Evolutionary conservation across 2,113 vertebrate species (phyloP).

Genomic region (Macquaria ambigua): DNA sequence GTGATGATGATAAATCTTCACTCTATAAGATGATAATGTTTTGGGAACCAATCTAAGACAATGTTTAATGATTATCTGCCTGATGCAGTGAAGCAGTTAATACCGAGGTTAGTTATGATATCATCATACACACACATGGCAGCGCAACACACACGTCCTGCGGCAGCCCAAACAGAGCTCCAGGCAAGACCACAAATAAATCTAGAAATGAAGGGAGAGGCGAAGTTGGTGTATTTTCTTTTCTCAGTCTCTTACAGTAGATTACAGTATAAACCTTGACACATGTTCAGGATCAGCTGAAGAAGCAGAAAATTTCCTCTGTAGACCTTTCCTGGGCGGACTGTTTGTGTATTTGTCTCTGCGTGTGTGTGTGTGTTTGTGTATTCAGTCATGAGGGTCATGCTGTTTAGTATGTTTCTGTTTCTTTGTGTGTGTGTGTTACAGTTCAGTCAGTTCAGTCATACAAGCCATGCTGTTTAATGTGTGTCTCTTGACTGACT

Average conservation of each 20-base stretch:
- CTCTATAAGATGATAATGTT: not conserved
- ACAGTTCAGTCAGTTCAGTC: constrained; percentile 8
- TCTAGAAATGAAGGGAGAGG: constrained; percentile 54
- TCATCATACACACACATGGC: constrained; percentile 18
- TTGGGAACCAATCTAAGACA: not conserved
- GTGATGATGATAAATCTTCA: constrained; percentile 24
- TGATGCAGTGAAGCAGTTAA: constrained; percentile 19
- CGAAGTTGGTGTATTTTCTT: constrained; percentile 72
- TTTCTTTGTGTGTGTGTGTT: constrained; percentile 37
- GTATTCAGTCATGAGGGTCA: constrained; percentile 53
- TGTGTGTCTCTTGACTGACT: constrained; percentile 36
- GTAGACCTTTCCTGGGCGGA: constrained; percentile 58
- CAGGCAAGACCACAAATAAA: constrained; percentile 73
- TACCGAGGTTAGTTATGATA: constrained; percentile 6
- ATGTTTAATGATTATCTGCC: constrained; percentile 15
- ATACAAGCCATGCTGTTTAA: constrained; percentile 39
- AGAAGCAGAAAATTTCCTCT: constrained; percentile 78
- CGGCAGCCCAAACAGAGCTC: constrained; percentile 49
- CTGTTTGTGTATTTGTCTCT: constrained; percentile 67
- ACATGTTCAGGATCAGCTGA: constrained; percentile 83
- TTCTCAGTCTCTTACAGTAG: constrained; percentile 72
- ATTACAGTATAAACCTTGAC: constrained; percentile 79
- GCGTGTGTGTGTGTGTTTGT: constrained; percentile 51
- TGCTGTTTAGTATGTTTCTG: constrained; percentile 56
- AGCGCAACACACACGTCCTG: constrained; percentile 10